phyloP scores from a whole-genome alignment of 2,888 invertebrate species.

The Dasysyrphus tricinctus region DNA sequence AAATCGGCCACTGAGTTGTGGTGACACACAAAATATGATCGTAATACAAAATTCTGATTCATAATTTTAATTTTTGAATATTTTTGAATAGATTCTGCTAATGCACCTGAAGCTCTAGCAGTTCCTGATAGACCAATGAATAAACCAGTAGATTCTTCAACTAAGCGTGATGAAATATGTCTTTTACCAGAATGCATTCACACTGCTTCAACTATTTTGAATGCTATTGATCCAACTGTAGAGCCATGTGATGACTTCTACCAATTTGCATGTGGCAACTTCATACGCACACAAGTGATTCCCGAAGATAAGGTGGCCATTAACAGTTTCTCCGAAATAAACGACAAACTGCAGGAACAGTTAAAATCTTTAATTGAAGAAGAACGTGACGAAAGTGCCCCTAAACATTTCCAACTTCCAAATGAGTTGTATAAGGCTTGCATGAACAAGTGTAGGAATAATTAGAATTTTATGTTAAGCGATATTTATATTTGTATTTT shows the following conservation, averaged over 20 bases:
- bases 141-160: conserved; percentile 42
- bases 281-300: conserved; percentile 87
- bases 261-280: conserved; percentile 89
- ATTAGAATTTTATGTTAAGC: neutral
- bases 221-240: conserved; percentile 87
- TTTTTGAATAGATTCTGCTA: conserved; percentile 38
- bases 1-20: neutral
- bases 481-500: neutral
- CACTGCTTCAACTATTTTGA: conserved; percentile 87
- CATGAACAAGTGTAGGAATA: conserved; percentile 83
- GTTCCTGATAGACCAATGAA: conserved; percentile 78
- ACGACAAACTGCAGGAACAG: conserved; percentile 83
- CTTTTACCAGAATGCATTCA: conserved; percentile 91
- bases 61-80: neutral
- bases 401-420: conserved; percentile 83
- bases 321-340: conserved; percentile 83
- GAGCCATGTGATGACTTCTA: conserved; percentile 92
- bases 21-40: no score
- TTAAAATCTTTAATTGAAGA: conserved; percentile 82
- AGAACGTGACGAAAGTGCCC: conserved; percentile 80
- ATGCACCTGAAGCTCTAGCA: conserved; percentile 79
- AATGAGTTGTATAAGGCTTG: conserved; percentile 83
- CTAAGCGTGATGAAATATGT: conserved; percentile 85
- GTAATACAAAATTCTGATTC: no score
- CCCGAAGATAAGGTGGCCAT: conserved; percentile 87